Conservation (phyloP, 1,140 invertebrate species). For the Pteromalus puparum region DNA sequence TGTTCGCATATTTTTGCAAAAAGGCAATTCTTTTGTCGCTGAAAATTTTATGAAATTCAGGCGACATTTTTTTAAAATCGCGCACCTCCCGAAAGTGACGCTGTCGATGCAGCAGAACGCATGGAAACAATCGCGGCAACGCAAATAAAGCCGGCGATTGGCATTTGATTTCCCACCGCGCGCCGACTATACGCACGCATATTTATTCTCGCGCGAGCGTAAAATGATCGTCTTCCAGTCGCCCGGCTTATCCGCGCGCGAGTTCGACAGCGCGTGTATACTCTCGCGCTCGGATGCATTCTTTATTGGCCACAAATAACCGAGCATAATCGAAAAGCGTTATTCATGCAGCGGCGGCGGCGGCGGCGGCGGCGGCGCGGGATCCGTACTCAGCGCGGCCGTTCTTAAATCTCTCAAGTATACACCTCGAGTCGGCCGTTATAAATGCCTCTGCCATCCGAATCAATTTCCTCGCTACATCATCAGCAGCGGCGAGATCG, state of each 20-base stretch:
- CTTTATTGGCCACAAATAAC: conserved; percentile 1
- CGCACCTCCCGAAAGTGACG: no score
- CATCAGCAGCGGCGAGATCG: conserved; percentile 15
- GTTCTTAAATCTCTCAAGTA: conserved; percentile 47
- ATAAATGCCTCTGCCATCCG: conserved; percentile 26
- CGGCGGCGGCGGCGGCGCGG: no score
- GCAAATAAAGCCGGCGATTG: no score
- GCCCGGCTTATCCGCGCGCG: not conserved
- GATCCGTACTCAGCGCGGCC: not conserved
- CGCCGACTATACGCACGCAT: not conserved
- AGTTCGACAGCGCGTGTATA: not conserved
- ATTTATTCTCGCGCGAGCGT: not conserved
- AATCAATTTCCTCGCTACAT: conserved; percentile 47
- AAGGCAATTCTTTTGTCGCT: no score
- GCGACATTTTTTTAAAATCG: no score
- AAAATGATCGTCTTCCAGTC: not conserved
- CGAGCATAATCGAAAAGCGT: not conserved
- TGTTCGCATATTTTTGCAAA: no score
- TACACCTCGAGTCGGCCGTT: conserved; percentile 46
- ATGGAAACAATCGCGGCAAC: no score
- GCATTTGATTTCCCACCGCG: no score
- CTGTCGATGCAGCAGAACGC: no score
- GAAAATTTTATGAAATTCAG: no score
- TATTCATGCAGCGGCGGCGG: not conserved
- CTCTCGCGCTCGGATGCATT: not conserved